These are phyloP conservation scores for Acleris holmiana DNA, from an alignment of 2,888 invertebrate species.

Conservation along the genomic window DNA sequence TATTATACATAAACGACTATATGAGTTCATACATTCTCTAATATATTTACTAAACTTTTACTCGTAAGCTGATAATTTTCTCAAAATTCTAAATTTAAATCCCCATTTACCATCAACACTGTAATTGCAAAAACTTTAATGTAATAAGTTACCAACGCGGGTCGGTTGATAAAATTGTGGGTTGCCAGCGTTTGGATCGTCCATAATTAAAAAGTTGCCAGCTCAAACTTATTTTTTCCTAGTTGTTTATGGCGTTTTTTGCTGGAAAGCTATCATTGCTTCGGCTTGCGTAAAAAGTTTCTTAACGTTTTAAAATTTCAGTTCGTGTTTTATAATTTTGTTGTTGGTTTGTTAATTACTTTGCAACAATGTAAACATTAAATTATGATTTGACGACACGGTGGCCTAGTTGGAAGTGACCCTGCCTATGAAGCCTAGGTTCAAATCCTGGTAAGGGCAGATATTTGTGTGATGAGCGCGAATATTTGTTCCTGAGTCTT, in stretches of 20 bases:
- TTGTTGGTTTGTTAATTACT: no score
- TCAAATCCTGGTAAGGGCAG: no score
- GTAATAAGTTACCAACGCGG: conserved; percentile 16
- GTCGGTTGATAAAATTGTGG: conserved; percentile 24
- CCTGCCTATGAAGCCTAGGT: no score
- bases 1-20: no score
- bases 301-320: conserved; percentile 1
- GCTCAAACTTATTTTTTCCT: conserved; percentile 8
- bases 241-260: conserved; percentile 20
- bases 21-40: no score
- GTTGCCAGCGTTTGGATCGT: conserved; percentile 14
- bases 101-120: conserved; percentile 1
- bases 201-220: conserved; percentile 32
- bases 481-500: no score
- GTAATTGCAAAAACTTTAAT: conserved; percentile 20
- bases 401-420: no score
- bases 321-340: no score
- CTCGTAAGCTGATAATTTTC: not conserved
- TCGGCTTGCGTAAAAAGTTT: conserved; percentile 18
- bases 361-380: no score
- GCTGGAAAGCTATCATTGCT: conserved; percentile 26
- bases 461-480: no score
- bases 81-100: not conserved
- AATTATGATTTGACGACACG: no score
- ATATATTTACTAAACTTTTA: not conserved